Conservation (phyloP, 2,113 vertebrate species). For the Calidris pugnax region DNA sequence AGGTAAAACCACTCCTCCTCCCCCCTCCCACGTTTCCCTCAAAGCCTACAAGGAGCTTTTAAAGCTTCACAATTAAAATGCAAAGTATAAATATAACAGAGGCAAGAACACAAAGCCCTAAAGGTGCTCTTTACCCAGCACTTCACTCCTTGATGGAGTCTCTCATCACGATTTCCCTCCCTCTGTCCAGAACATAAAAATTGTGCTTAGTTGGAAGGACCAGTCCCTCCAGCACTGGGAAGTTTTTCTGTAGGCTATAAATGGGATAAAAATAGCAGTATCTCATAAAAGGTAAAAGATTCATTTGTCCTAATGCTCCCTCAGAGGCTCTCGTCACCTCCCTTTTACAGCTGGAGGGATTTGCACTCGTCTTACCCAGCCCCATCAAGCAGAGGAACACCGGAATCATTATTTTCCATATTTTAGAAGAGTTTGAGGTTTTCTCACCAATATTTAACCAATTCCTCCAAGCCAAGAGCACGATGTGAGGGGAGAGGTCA, state of each 20-base stretch:
- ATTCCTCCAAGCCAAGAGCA: not conserved
- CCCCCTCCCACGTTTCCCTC: not conserved
- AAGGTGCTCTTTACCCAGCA: not conserved
- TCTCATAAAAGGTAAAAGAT: not conserved
- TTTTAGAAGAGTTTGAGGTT: not conserved
- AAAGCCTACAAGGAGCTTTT: not conserved
- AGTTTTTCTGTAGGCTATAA: not conserved
- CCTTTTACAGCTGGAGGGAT: not conserved
- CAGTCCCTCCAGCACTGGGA: not conserved
- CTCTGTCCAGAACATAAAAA: not conserved
- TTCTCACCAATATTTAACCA: not conserved
- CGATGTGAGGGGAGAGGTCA: fast-evolving
- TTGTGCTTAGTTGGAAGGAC: not conserved
- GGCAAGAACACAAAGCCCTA: not conserved
- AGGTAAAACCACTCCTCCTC: not conserved
- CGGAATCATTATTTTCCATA: not conserved
- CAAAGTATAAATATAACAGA: not conserved
- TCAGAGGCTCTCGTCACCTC: not conserved
- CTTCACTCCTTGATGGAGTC: not conserved
- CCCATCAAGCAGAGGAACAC: not conserved
- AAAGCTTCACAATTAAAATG: not conserved
- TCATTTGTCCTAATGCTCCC: not conserved
- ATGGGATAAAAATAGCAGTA: not conserved
- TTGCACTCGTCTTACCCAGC: not conserved
- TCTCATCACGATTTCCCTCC: too few species aligned